Base-by-base conservation (phyloP, 2,113 vertebrate genomes). In the Lophura nycthemera region DNA sequence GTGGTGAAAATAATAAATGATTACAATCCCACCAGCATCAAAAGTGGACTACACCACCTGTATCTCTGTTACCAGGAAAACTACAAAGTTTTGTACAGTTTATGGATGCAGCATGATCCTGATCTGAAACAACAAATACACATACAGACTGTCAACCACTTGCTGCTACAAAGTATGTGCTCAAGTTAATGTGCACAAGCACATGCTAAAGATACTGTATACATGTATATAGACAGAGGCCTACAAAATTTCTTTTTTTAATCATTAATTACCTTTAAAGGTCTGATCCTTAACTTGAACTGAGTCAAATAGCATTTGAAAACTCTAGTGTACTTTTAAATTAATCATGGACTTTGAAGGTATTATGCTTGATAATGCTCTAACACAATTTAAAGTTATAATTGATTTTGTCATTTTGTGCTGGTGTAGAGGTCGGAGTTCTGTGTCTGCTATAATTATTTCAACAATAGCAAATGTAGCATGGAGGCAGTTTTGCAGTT, bases 361-460 rank as follows among this genome's bases (percentile, higher is more conserved):
- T 93, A 75, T 88, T 77, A 67, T 43, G 61, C 86, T 96, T 95
- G 48, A 95, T 92, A 92, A 88, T 86, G 63, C 83, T 94, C 42
- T 86, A 57, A 96, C 63, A 36, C 63, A 80, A 89, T 78, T 92
- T 94, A 86, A 74, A 86, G 25, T 89, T 94, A 73, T 90, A 93
- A 88, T 96, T 42, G 61, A n/a, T 89, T 85, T 88, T 90, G 83
- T 78, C 24, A 80, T 88, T 97, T 96, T 86, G 74, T 88, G 74
- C 85, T 16, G 89, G 85, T 64, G 81, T 81, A 74, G 90, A 86
- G 73, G 65, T 86, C 70, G 86, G 77, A 88, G 8, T 22, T 89
- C 32, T 77, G 2, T 71, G 89, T 70, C 67, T 67, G 36, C 63
- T 71, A 60, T 52, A 60, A 10, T 86, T 76, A 38, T 71, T 88